Conservation (phyloP, 37 sponge, comb jelly and placozoan species). For the Diacarnus erythraeanus region DNA sequence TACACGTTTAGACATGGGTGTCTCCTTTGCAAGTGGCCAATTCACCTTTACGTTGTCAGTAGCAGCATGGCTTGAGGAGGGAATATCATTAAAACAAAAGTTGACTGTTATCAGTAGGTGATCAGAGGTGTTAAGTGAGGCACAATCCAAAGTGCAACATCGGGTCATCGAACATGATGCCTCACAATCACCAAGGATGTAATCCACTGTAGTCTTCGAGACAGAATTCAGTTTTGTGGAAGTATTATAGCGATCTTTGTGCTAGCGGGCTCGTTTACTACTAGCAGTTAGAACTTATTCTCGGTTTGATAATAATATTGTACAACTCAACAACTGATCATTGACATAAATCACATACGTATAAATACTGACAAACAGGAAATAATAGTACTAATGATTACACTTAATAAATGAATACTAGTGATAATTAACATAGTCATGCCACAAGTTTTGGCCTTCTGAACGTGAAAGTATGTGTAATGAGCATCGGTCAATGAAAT, state of each 20-base stretch:
- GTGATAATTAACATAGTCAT: too few relatives aligned
- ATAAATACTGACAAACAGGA: too few relatives aligned
- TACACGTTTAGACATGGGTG: neutral
- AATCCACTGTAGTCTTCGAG: constrained; percentile 9
- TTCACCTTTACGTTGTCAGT: neutral
- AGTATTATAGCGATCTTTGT: too few relatives aligned
- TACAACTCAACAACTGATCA: too few relatives aligned
- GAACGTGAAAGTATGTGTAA: constrained; percentile 1
- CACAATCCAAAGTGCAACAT: neutral
- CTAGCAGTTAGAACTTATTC: too few relatives aligned
- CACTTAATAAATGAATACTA: too few relatives aligned
- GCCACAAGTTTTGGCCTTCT: neutral
- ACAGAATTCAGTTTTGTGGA: too few relatives aligned
- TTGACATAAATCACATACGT: too few relatives aligned
- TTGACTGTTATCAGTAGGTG: neutral
- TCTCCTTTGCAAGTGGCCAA: neutral
- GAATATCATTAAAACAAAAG: neutral
- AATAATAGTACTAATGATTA: too few relatives aligned
- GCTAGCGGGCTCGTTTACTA: too few relatives aligned
- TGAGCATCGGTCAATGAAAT: neutral
- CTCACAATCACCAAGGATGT: neutral
- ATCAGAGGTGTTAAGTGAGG: neutral
- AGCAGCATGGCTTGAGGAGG: neutral
- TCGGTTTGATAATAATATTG: too few relatives aligned
- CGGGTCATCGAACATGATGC: neutral